phyloP scores from a whole-genome alignment of 2,797 vertebrate species.

The Lepidocolaptes lacrymiger region DNA sequence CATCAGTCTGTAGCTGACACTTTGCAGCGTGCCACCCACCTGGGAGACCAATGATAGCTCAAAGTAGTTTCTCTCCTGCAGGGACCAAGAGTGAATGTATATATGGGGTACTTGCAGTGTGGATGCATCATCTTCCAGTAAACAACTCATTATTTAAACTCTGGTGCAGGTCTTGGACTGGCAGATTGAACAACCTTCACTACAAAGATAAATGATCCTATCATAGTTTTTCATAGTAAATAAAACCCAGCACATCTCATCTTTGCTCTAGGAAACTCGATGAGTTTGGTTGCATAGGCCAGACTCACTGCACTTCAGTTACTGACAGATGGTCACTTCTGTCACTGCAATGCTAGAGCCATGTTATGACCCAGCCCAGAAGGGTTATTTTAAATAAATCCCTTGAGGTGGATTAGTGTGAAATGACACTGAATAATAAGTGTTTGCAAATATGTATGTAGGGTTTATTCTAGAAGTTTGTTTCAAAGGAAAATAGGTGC shows the following conservation, averaged over 20 bases:
- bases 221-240: not conserved
- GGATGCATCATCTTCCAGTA: not conserved
- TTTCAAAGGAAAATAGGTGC: too few species aligned
- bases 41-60: not conserved
- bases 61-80: not conserved
- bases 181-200: not conserved
- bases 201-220: not conserved
- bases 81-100: not conserved
- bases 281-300: not conserved
- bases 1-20: accelerated
- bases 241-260: not conserved
- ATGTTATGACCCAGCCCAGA: too few species aligned
- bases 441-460: too few species aligned
- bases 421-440: too few species aligned
- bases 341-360: not conserved
- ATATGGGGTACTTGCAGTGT: not conserved
- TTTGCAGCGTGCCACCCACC: not conserved
- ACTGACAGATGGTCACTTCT: not conserved
- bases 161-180: not conserved
- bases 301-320: not conserved
- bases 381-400: too few species aligned
- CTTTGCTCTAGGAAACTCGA: not conserved
- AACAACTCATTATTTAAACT: not conserved
- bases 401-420: too few species aligned
- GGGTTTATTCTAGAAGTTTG: too few species aligned